Percentiles rank a stretch among this genome's conserved stretches.
phyloP scores from a whole-genome alignment of 2,113 vertebrate species.

The Oplegnathus fasciatus region DNA sequence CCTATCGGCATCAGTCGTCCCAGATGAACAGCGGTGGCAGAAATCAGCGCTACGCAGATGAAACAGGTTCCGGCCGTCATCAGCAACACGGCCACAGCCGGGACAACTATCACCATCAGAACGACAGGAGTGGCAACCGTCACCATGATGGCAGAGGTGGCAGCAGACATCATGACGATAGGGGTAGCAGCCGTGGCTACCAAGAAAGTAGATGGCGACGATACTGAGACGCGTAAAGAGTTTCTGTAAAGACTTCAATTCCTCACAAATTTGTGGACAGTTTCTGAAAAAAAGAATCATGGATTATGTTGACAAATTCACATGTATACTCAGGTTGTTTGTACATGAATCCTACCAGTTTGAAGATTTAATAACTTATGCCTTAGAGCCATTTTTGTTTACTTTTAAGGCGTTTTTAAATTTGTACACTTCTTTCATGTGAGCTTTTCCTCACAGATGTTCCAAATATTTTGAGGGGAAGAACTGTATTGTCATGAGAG shows the following conservation, averaged over 20 bases:
- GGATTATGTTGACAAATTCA: conserved; percentile 42
- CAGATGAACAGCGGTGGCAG: conserved; percentile 75
- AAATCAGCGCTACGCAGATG: conserved; percentile 74
- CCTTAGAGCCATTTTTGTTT: conserved; percentile 61
- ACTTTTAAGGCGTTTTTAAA: conserved; percentile 76
- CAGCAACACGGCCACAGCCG: conserved; percentile 80
- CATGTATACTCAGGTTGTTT: conserved; percentile 75
- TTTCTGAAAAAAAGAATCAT: conserved; percentile 7
- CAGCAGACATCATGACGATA: conserved; percentile 83
- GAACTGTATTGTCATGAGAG: conserved; percentile 12
- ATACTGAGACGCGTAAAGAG: conserved; percentile 64
- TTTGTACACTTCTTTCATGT: conserved; percentile 55
- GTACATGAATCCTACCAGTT: conserved; percentile 57
- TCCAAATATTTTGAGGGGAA: conserved; percentile 8
- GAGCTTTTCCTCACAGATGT: conserved; percentile 62
- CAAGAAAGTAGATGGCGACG: conserved; percentile 86
- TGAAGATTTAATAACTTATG: conserved; percentile 56
- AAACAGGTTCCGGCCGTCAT: conserved; percentile 74
- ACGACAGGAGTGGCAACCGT: conserved; percentile 58
- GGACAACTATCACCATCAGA: conserved; percentile 81
- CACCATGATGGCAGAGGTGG: conserved; percentile 77
- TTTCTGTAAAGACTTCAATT: conserved; percentile 40
- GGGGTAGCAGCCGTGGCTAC: conserved; percentile 80
- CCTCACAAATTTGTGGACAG: conserved; percentile 35
- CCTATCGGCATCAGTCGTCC: conserved; percentile 71